These are phyloP conservation scores for Himalopsyche japonica DNA, from an alignment of 2,888 invertebrate genomes.

Conservation along the genomic window DNA sequence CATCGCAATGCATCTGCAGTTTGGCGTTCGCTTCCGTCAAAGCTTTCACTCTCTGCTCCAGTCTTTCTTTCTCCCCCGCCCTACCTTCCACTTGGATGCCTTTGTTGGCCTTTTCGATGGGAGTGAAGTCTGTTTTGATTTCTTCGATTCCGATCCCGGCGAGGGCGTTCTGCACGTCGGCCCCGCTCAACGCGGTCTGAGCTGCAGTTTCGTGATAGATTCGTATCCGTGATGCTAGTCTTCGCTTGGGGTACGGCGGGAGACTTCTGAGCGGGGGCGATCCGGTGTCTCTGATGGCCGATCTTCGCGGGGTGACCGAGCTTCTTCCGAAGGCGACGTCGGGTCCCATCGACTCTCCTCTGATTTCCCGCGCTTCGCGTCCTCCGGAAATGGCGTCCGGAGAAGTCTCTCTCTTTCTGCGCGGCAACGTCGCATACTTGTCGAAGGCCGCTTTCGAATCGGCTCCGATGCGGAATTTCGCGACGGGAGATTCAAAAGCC, in stretches of 20 bases:
- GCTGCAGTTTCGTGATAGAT: slow-evolving; percentile 80
- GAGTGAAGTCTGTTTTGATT: slow-evolving; percentile 49
- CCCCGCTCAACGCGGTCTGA: slow-evolving; percentile 75
- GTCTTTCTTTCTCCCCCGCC: slow-evolving; percentile 65
- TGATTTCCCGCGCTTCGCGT: slow-evolving; percentile 2
- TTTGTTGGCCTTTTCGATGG: slow-evolving; percentile 57
- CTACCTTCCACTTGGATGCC: slow-evolving; percentile 69
- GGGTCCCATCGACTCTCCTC: slow-evolving; percentile 47
- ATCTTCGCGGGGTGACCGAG: slow-evolving; percentile 43
- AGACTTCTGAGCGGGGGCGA: slow-evolving; percentile 48
- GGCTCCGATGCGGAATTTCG: slow-evolving; percentile 25
- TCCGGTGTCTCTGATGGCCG: slow-evolving; percentile 44
- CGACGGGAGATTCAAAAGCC: slow-evolving; percentile 46
- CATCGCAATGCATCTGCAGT: slow-evolving; percentile 57
- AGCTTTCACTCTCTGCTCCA: slow-evolving; percentile 63
- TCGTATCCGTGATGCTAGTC: slow-evolving; percentile 58
- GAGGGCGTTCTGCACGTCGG: slow-evolving; percentile 73
- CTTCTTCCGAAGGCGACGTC: slow-evolving; percentile 50
- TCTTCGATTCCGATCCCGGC: slow-evolving; percentile 59
- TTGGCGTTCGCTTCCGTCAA: slow-evolving; percentile 65
- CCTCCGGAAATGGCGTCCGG: slow-evolving; percentile 48
- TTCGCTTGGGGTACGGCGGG: slow-evolving; percentile 56
- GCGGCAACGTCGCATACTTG: slow-evolving; percentile 78
- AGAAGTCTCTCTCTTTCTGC: slow-evolving; percentile 70
- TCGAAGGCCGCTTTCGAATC: slow-evolving; percentile 62